Evolutionary conservation across 2,113 vertebrate species (phyloP).

Genomic region (Embiotoca jacksoni): DNA sequence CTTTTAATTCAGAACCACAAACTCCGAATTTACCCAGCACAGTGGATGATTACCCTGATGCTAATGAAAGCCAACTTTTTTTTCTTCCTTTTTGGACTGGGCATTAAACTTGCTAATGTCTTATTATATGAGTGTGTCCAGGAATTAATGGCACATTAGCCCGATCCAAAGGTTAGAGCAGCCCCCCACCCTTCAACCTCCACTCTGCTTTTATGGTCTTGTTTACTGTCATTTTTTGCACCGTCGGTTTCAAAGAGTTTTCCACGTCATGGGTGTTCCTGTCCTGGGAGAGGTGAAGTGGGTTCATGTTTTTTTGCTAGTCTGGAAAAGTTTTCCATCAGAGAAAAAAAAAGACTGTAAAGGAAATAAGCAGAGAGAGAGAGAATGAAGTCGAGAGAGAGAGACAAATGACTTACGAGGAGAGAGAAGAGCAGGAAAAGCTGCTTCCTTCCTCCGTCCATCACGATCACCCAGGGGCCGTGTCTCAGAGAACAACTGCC

Average conservation of each 20-base stretch:
- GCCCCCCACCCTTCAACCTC: not conserved
- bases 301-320: constrained; percentile 31
- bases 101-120: constrained; percentile 32
- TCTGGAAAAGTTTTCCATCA: constrained; percentile 41
- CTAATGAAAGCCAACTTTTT: constrained; percentile 32
- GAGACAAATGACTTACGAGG: constrained; percentile 54
- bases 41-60: constrained; percentile 33
- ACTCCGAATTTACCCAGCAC: constrained; percentile 55
- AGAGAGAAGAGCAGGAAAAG: constrained; percentile 58
- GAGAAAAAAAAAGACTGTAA: not conserved
- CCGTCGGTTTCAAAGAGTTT: constrained; percentile 46
- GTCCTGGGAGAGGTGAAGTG: constrained; percentile 45
- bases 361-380: constrained; percentile 20
- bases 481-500: not conserved
- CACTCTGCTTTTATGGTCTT: constrained; percentile 28
- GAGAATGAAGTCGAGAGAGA: not conserved
- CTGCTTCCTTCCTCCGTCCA: constrained; percentile 68
- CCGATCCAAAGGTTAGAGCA: constrained; percentile 45
- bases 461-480: constrained; percentile 59
- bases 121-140: constrained; percentile 52
- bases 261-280: constrained; percentile 55
- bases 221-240: constrained; percentile 57
- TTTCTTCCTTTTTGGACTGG: not conserved
- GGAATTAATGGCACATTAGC: constrained; percentile 64
- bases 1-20: constrained; percentile 66